Evolutionary conservation across 37 sponge, comb jelly and placozoan genomes (phyloP).

Genomic region (Hexactinellida sp.): DNA sequence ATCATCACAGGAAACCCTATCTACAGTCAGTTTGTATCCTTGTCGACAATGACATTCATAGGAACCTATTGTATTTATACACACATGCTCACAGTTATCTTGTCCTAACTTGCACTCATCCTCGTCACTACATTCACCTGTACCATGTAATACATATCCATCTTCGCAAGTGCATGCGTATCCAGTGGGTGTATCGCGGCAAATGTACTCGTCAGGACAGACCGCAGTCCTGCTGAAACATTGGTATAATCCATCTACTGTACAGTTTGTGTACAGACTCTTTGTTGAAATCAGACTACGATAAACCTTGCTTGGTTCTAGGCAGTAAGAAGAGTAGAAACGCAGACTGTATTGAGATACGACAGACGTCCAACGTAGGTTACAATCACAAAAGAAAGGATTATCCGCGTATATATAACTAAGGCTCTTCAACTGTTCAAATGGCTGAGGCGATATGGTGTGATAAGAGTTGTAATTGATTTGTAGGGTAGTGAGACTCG

Average conservation of each 20-base stretch:
- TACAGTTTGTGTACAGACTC: neutral
- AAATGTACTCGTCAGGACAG: neutral
- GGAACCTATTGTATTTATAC: neutral
- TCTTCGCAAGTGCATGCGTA: neutral
- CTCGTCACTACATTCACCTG: neutral
- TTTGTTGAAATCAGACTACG: neutral
- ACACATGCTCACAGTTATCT: neutral
- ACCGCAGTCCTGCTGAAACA: neutral
- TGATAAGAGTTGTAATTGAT: neutral
- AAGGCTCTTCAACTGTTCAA: neutral
- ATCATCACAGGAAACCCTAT: neutral
- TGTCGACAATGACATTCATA: neutral
- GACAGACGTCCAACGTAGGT: neutral
- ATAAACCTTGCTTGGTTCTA: neutral
- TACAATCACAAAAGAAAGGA: constrained; percentile 17
- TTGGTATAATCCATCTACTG: neutral
- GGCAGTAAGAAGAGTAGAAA: neutral
- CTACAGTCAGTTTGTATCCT: neutral
- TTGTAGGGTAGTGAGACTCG: neutral
- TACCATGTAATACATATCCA: neutral
- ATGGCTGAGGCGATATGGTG: neutral
- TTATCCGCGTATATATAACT: neutral
- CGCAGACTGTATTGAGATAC: neutral
- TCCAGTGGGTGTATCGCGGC: neutral
- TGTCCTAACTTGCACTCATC: neutral